Base-by-base conservation (phyloP, 2,888 invertebrate genomes). In the Dugesia japonica region DNA sequence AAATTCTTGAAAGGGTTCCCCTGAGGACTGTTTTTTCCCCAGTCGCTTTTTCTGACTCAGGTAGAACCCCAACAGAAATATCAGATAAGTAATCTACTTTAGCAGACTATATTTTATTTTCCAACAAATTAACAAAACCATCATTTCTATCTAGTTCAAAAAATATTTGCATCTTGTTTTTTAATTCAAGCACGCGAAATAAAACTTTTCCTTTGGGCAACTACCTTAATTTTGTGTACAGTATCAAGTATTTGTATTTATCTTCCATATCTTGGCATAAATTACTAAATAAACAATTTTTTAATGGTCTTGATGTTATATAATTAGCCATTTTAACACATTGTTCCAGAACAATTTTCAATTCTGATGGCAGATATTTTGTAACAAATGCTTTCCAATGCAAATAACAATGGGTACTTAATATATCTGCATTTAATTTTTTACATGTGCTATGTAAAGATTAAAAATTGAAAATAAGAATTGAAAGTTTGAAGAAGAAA, bases 301-400 rank as follows among this genome's bases (percentile, higher is more conserved):
- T 4, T 56, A 56, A 56, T 56, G 56, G 23, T 20, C 56, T 56
- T 56, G 56, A 56, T 56, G 4, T 20, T 56, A 56, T 56, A 56
- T 56, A 56, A 56, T 56, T 56, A 56, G 17, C 56, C 56, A 56
- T 56, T 56, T 56, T 56, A 56, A 56, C 56, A 56, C 56, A 56
- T 56, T 56, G 23, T 56, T 56, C 56, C 1, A 23, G 9, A 4
- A 56, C 56, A 9, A 56, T 56, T 56, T 56, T 56, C n/a, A 56
- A 56, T 56, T 56, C n/a, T 56, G 56, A 56, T 56, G 56, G 56
- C 56, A 56, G 23, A 56, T 56, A 56, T 56, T 56, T 56, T 56
- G 56, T 56, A 56, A n/a, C n/a, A n/a, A 56, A n/a, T 23, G 56
- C n/a, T 56, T 56, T n/a, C 17, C 4, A n/a, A 56, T 56, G 56